Base-by-base conservation (phyloP, 2,888 invertebrate genomes). In the Amphipyra berbera region DNA sequence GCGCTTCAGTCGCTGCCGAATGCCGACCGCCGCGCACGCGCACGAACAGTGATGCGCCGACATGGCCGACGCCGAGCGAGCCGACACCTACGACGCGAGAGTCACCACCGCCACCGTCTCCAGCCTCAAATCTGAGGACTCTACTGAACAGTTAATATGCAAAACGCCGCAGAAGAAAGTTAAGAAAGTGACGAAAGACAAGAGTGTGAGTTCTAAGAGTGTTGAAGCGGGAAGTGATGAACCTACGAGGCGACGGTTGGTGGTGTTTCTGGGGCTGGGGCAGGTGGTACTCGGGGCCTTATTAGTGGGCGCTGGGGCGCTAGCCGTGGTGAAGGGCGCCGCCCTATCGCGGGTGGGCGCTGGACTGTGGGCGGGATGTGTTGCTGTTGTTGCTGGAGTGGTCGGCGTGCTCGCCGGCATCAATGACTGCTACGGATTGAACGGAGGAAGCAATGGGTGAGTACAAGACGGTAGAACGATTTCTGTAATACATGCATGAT, bases 361-460 rank as follows among this genome's bases (percentile, higher is more conserved):
- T 1, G 96, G 96, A 3, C 91, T 96, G 58, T 97, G 97, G 97
- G 96, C 96, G 47, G 96, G 97, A 15, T 95, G 96, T 67, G 91
- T 96, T 42, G 96, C 96, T 9, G 95, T 96, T 13, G 95, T 95
- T 6, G 95, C 96, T 0, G 96, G 96, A 1, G 92, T 93, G 0
- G 91, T 96, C 6, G 97, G 96, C 5, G 95, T 96, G 52, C 90
- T 96, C 8, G 96, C 96, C 68, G 95, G 95, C 49, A 95, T 96
- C 75, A 95, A 95, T 73, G 95, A 95, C 76, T 95, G 96, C 84
- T 96, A 95, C 60, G 94, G 94, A 65, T 78, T 94, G 8, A 88
- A 92, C 56, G 85, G 79, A 40, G 85, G 81, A 12, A 78, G 83
- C 46, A 86, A 83, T 46, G 86, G 91, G 94, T 94, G 63, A 85